Percentiles rank a stretch among this genome's conserved stretches.
These are phyloP conservation scores for Hyaena hyaena DNA, from an alignment of 2,113 vertebrate genomes.

Conservation along the genomic window DNA sequence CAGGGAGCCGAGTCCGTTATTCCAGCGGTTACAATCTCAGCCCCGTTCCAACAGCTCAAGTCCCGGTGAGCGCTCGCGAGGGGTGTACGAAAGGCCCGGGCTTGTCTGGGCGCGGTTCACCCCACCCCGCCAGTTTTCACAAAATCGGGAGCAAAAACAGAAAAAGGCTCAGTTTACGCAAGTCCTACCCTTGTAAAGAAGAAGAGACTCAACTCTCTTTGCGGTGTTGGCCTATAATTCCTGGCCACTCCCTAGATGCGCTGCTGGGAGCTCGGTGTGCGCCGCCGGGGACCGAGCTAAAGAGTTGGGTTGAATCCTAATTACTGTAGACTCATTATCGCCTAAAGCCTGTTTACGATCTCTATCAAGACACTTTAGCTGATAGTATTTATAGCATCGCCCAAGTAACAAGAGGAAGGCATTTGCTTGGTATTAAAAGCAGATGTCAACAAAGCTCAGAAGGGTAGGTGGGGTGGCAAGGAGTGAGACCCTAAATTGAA, in stretches of 20 bases:
- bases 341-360: conserved; percentile 53
- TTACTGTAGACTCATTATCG: conserved; percentile 50
- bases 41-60: conserved; percentile 1
- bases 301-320: not conserved
- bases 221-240: not conserved
- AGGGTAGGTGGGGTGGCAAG: not conserved
- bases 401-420: not conserved
- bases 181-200: not conserved
- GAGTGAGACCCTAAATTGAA: not conserved
- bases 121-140: accelerated
- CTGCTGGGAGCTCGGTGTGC: not conserved
- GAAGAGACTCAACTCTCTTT: accelerated
- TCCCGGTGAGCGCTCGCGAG: not conserved
- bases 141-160: not conserved
- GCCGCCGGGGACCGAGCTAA: not conserved
- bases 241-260: not conserved
- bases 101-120: not conserved
- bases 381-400: conserved; percentile 39
- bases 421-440: not conserved
- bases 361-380: not conserved
- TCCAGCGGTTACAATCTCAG: conserved; percentile 40
- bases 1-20: conserved; percentile 56
- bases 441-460: not conserved
- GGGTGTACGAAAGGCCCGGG: not conserved
- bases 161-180: not conserved